Base-by-base conservation (phyloP, 2,888 invertebrate genomes). In the Trissolcus japonicus region DNA sequence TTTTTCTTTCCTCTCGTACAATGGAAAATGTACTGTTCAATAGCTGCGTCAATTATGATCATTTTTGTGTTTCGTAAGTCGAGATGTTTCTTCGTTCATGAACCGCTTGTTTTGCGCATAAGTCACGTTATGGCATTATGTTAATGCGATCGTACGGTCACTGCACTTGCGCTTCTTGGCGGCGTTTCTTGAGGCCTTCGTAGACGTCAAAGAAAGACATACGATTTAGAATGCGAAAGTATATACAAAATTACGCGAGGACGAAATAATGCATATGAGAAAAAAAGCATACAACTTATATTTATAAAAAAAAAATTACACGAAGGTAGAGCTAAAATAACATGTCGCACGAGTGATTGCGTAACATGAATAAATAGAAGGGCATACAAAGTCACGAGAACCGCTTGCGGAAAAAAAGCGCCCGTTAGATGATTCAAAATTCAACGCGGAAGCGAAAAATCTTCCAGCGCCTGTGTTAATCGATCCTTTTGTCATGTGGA, bases 131-230 rank as follows among this genome's bases (percentile, higher is more conserved):
- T 78, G 79, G 80, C 76, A 80, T 80, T 82, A 82, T 83, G 81
- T 79, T 83, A 82, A 83, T 82, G 79, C 77, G 80, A 81, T 83
- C 78, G 79, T 68, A 78, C 82, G 81, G 83, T 82, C 83, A 80
- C 76, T 81, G 83, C 82, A 81, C 82, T 81, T 80, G 67, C 76
- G 78, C 80, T 78, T 80, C 78, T 77, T 63, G 73, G 67, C 67
- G 76, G 60, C 76, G 72, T 78, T 79, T 79, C 79, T 81, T 63
- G 75, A 75, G 68, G 72, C 62, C 78, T 74, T 65, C 57, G 43
- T 46, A 61, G 68, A 65, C 69, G 56, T 61, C 29, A 53, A 59
- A 54, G 55, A 68, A 56, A 68, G 62, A 61, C 56, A 41, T 62
- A 65, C 43, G 72, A 59, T 73, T 57, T 61, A 62, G 74, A 79